A percentile compares a stretch with the other conserved stretches of the same genome.
These are phyloP conservation scores for Pandion haliaetus DNA, from an alignment of 2,113 vertebrate species.

Conservation along the genomic window DNA sequence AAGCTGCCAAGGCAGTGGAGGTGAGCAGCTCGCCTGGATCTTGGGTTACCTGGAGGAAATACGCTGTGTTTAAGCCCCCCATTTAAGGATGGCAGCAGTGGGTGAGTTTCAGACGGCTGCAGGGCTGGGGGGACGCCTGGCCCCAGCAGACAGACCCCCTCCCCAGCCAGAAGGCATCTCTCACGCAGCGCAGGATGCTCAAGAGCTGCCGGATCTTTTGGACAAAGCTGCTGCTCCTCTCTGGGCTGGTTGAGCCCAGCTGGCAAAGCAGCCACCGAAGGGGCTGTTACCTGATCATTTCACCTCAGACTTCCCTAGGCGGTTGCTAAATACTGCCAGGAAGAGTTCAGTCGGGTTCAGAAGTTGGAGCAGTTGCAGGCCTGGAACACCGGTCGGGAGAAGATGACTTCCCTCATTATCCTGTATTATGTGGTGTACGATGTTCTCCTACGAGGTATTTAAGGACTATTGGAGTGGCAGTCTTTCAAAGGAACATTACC, in stretches of 20 bases:
- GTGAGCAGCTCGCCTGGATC: neutral
- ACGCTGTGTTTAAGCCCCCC: accelerated
- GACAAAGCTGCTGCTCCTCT: neutral
- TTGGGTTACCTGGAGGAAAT: neutral
- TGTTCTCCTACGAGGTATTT: neutral
- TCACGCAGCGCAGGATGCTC: accelerated
- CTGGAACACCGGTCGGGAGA: neutral
- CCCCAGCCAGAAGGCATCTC: neutral
- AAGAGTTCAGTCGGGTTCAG: neutral
- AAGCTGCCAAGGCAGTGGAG: neutral
- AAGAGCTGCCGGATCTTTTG: neutral
- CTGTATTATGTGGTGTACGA: neutral
- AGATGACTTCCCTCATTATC: neutral
- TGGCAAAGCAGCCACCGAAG: neutral
- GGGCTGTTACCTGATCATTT: neutral
- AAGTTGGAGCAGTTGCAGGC: neutral
- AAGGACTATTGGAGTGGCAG: neutral
- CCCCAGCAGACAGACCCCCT: accelerated
- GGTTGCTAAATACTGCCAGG: neutral
- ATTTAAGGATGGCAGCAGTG: accelerated
- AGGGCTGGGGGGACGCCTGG: neutral
- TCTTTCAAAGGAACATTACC: neutral
- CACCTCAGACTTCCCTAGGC: neutral
- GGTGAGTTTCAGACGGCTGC: neutral
- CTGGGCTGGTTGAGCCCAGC: accelerated